A percentile compares a stretch with the other conserved stretches of the same genome.
phyloP scores from a whole-genome alignment of 2,888 invertebrate genomes.

The Fragum whitleyi region DNA sequence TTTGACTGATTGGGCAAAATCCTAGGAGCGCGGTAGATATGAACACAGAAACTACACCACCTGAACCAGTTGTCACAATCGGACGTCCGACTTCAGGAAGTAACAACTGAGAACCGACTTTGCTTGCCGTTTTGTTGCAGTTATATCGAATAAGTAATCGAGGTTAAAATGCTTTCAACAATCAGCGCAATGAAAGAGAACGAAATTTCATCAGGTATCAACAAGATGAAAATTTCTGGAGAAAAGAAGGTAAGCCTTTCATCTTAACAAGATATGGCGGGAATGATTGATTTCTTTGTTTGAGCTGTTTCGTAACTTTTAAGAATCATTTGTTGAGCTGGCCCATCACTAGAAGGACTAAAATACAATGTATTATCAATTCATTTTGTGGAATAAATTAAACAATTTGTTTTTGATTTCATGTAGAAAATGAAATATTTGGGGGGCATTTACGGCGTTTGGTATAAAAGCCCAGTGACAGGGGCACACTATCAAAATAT shows the following conservation, averaged over 20 bases:
- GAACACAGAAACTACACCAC: constrained; percentile 17
- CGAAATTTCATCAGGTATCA: constrained; percentile 66
- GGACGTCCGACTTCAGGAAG: neutral
- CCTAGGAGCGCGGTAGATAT: constrained; percentile 40
- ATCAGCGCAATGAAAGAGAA: constrained; percentile 64
- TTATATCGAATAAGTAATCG: too few relatives aligned
- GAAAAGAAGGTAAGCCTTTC: constrained; percentile 77
- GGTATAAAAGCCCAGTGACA: too few relatives aligned
- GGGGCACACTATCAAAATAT: too few relatives aligned
- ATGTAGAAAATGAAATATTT: too few relatives aligned
- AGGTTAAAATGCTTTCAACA: constrained; percentile 60
- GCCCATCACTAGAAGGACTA: too few relatives aligned
- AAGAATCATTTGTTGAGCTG: neutral
- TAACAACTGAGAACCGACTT: neutral
- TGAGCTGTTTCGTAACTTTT: neutral
- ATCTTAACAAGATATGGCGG: constrained; percentile 40
- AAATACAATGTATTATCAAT: too few relatives aligned
- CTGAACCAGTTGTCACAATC: neutral
- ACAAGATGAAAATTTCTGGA: constrained; percentile 73
- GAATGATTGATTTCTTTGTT: constrained; percentile 13
- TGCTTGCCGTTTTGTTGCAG: too few relatives aligned
- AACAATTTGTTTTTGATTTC: too few relatives aligned
- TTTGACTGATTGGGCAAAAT: constrained; percentile 43
- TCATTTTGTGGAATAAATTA: too few relatives aligned
- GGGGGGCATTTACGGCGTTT: too few relatives aligned